A percentile compares a stretch with the other conserved stretches of the same genome.
Conservation (phyloP, 2,797 vertebrate species). For the Chloroceryle amazona region DNA sequence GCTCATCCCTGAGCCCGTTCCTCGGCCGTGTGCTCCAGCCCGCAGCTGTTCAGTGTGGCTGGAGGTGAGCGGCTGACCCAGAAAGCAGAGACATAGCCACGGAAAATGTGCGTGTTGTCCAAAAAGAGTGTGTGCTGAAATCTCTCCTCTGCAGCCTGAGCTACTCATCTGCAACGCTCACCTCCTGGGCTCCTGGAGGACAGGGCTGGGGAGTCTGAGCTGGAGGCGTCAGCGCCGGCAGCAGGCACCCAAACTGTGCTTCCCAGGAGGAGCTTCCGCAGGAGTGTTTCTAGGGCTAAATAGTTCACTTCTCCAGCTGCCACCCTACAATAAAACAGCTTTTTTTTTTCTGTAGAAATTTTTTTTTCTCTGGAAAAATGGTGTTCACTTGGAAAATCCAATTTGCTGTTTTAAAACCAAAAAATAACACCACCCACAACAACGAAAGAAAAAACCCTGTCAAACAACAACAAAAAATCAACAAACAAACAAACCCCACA, state of each 20-base stretch:
- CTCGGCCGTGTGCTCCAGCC: background rate
- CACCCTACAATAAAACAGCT: background rate
- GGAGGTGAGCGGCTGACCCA: background rate
- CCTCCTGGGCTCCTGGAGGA: background rate
- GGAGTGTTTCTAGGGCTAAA: fast-evolving
- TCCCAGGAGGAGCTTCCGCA: fast-evolving
- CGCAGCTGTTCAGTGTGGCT: fast-evolving
- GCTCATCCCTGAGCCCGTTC: fast-evolving
- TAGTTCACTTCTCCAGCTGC: background rate
- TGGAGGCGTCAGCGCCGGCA: background rate
- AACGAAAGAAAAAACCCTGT: no score
- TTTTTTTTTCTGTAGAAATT: background rate
- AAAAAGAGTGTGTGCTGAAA: fast-evolving
- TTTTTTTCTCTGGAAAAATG: background rate
- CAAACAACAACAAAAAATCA: no score
- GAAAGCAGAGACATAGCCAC: fast-evolving
- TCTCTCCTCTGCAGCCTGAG: background rate
- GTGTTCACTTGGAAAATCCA: background rate
- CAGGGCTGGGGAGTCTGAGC: background rate
- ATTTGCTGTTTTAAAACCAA: background rate
- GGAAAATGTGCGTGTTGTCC: fast-evolving
- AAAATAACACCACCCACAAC: no score
- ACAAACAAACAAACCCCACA: background rate
- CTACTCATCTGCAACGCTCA: fast-evolving
- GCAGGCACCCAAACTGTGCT: no score